A percentile compares a stretch with the other conserved stretches of the same genome.
phyloP scores from a whole-genome alignment of 2,888 invertebrate species.

The Euzophera pinguis region DNA sequence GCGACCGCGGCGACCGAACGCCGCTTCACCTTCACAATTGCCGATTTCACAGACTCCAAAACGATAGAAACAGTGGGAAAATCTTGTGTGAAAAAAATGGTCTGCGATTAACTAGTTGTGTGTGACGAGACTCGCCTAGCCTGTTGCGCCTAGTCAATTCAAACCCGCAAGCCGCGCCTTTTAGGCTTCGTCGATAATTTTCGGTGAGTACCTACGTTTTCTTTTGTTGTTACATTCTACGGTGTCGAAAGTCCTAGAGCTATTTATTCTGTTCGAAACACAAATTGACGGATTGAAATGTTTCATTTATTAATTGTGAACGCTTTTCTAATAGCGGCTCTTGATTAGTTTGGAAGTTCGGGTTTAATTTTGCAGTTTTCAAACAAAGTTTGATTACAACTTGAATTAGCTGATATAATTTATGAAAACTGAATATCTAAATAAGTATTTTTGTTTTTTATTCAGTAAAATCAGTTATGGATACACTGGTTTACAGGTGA shows the following conservation, averaged over 20 bases:
- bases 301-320: not conserved
- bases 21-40: slow-evolving; percentile 46
- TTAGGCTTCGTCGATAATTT: slow-evolving; percentile 42
- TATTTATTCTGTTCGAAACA: slow-evolving; percentile 9
- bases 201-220: slow-evolving; percentile 48
- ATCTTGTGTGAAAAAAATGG: slow-evolving; percentile 55
- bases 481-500: no score
- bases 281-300: slow-evolving; percentile 5
- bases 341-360: not conserved
- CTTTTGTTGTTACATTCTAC: slow-evolving; percentile 39
- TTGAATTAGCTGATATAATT: not conserved
- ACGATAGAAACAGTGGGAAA: slow-evolving; percentile 40
- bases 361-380: no score
- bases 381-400: not conserved
- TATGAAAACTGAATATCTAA: no score
- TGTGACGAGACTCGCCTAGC: slow-evolving; percentile 32
- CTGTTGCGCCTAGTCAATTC: slow-evolving; percentile 48
- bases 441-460: no score
- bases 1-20: slow-evolving; percentile 69
- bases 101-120: slow-evolving; percentile 42
- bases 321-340: not conserved
- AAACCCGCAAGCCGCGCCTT: slow-evolving; percentile 40
- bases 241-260: slow-evolving; percentile 13
- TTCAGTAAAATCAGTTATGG: no score
- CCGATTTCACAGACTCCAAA: slow-evolving; percentile 35